These are phyloP conservation scores for Drosophila rubida DNA, from an alignment of 2,888 invertebrate genomes.

Conservation along the genomic window DNA sequence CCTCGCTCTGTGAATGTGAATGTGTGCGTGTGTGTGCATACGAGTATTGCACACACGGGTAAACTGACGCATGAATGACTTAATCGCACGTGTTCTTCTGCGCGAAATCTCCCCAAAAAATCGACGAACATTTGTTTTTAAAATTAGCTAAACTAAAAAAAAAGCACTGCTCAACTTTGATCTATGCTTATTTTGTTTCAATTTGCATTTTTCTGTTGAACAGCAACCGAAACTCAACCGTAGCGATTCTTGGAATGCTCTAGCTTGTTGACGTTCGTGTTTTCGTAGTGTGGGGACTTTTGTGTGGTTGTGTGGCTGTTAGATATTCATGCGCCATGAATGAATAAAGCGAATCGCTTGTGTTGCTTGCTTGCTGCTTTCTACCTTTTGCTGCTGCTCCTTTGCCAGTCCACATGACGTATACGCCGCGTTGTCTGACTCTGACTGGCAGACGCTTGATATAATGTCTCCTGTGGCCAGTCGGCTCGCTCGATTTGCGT, in stretches of 20 bases:
- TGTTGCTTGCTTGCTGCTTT: conserved; percentile 23
- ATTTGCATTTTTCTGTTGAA: neutral
- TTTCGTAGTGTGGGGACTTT: conserved; percentile 18
- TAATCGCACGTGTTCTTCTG: conserved; percentile 49
- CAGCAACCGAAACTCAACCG: neutral
- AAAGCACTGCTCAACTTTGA: neutral
- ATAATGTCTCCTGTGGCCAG: conserved; percentile 68
- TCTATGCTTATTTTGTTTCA: conserved; percentile 1
- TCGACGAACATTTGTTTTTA: conserved; percentile 13
- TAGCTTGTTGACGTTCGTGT: conserved; percentile 16
- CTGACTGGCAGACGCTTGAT: conserved; percentile 57
- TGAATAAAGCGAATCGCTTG: conserved; percentile 68
- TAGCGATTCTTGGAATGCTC: conserved; percentile 2
- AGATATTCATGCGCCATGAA: conserved; percentile 70
- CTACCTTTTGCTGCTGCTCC: conserved; percentile 52
- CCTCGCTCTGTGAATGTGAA: neutral
- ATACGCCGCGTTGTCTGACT: conserved; percentile 66
- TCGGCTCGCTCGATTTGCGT: conserved; percentile 65
- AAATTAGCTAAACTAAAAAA: neutral
- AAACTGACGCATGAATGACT: conserved; percentile 64
- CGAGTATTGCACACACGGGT: conserved; percentile 62
- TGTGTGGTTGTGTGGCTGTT: conserved; percentile 40
- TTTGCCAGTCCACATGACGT: conserved; percentile 59
- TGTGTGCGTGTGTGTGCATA: conserved; percentile 30
- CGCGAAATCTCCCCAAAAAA: conserved; percentile 18